Evolutionary conservation across 1,140 invertebrate species (phyloP).

Genomic region (Glossosoma conforme): DNA sequence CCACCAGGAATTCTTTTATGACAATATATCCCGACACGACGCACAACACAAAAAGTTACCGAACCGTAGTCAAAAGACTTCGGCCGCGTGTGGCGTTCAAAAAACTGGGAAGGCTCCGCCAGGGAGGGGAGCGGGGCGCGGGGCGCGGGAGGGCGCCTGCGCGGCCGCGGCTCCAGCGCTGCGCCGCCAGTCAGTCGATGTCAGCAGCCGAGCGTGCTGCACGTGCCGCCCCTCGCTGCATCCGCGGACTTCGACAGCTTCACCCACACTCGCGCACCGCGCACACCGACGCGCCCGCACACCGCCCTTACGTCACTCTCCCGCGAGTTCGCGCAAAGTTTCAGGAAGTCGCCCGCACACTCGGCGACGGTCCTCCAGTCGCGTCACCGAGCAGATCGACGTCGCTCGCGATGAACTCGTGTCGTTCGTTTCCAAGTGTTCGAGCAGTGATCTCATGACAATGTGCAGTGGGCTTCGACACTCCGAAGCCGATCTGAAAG

Average conservation of each 20-base stretch:
- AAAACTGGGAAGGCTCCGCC: slow-evolving; percentile 8
- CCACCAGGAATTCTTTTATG: slow-evolving; percentile 19
- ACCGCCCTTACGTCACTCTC: slow-evolving; percentile 15
- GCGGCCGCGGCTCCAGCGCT: slow-evolving; percentile 7
- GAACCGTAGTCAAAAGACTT: slow-evolving; percentile 15
- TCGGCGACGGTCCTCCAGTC: background rate
- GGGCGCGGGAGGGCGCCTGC: slow-evolving; percentile 9
- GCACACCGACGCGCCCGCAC: slow-evolving; percentile 11
- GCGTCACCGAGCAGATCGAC: background rate
- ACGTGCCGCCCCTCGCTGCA: slow-evolving; percentile 7
- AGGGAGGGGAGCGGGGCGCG: slow-evolving; percentile 1
- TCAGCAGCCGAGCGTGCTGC: slow-evolving; percentile 4
- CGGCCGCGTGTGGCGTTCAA: slow-evolving; percentile 16
- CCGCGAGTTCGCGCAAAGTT: slow-evolving; percentile 1
- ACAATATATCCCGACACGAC: slow-evolving; percentile 14
- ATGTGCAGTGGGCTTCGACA: slow-evolving; percentile 12
- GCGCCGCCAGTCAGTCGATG: slow-evolving; percentile 25
- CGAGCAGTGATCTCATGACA: slow-evolving; percentile 2
- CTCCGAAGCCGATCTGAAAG: background rate
- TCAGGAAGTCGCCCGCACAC: background rate
- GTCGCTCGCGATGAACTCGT: background rate
- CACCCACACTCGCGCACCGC: slow-evolving; percentile 15
- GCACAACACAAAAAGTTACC: slow-evolving; percentile 18
- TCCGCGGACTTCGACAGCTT: slow-evolving; percentile 10
- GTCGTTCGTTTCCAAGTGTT: slow-evolving; percentile 9